These are phyloP conservation scores for Eupithecia dodoneata DNA, from an alignment of 2,888 invertebrate genomes.

Conservation along the genomic window DNA sequence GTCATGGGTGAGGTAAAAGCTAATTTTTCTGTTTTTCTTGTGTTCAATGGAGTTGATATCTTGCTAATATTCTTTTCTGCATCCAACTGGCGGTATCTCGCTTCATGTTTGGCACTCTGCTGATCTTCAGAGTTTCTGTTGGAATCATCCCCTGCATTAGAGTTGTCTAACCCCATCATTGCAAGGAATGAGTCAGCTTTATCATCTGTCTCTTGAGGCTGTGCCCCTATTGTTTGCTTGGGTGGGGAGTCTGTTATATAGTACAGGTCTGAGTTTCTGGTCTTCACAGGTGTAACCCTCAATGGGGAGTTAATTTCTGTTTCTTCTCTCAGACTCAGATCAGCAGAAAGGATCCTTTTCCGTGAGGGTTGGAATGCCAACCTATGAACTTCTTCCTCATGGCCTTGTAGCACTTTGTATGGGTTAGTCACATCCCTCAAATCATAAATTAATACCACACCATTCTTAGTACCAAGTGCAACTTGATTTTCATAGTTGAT, in stretches of 20 bases:
- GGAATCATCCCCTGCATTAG: slow-evolving; percentile 63
- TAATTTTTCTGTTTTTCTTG: slow-evolving; percentile 60
- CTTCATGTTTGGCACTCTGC: slow-evolving; percentile 63
- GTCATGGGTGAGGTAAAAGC: slow-evolving; percentile 64
- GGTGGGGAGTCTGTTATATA: slow-evolving; percentile 72
- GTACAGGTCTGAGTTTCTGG: slow-evolving; percentile 72
- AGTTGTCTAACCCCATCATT: slow-evolving; percentile 75
- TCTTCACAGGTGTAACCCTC: slow-evolving; percentile 57
- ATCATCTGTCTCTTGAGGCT: slow-evolving; percentile 56
- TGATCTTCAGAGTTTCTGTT: slow-evolving; percentile 64
- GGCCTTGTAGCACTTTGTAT: slow-evolving; percentile 75
- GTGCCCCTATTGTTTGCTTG: slow-evolving; percentile 54
- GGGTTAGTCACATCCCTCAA: slow-evolving; percentile 79
- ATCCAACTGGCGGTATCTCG: slow-evolving; percentile 60
- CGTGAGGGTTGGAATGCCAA: slow-evolving; percentile 76
- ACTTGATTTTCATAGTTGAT: slow-evolving; percentile 77
- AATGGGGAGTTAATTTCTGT: slow-evolving; percentile 57
- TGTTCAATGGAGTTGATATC: slow-evolving; percentile 73
- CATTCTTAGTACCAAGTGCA: slow-evolving; percentile 83
- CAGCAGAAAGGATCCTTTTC: slow-evolving; percentile 64
- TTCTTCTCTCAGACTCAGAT: slow-evolving; percentile 76
- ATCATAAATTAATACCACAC: slow-evolving; percentile 82
- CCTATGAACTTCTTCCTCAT: slow-evolving; percentile 76
- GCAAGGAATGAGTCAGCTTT: slow-evolving; percentile 76
- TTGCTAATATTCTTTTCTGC: slow-evolving; percentile 71